Conservation (phyloP, 2,797 vertebrate species). For the Rhadinocentrus ornatus region DNA sequence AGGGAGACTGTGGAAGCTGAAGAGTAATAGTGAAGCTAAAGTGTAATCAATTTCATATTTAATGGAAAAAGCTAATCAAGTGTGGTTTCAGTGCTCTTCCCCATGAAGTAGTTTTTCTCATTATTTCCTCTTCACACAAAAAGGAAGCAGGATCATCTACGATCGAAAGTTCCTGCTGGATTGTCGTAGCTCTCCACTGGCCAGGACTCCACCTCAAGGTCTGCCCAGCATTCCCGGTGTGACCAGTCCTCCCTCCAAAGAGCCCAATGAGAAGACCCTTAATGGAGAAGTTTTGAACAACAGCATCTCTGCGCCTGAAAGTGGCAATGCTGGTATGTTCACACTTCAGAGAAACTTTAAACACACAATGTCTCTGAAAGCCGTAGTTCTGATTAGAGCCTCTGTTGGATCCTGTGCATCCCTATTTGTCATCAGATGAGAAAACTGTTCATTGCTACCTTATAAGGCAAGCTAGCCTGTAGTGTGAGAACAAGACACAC, state of each 20-base stretch:
- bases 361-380: not conserved
- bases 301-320: constrained; percentile 50
- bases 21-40: not conserved
- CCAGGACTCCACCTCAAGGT: constrained; percentile 87
- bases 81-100: not conserved
- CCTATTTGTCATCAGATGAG: not conserved
- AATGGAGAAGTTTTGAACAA: constrained; percentile 67
- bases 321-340: constrained; percentile 73
- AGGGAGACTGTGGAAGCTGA: not conserved
- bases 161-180: constrained; percentile 93
- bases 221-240: constrained; percentile 92
- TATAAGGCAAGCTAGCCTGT: not conserved
- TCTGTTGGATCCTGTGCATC: not conserved
- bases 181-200: constrained; percentile 89
- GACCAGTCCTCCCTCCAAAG: constrained; percentile 80
- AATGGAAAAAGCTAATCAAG: not conserved
- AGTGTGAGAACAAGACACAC: too few species aligned
- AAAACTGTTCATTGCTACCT: not conserved
- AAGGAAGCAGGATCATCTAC: constrained; percentile 94
- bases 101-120: not conserved
- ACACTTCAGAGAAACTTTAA: not conserved
- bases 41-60: not conserved
- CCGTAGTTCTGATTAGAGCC: not conserved
- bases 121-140: constrained; percentile 10
- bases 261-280: constrained; percentile 48